Conservation (phyloP, 2,113 vertebrate genomes). For the Gambusia holbrooki region DNA sequence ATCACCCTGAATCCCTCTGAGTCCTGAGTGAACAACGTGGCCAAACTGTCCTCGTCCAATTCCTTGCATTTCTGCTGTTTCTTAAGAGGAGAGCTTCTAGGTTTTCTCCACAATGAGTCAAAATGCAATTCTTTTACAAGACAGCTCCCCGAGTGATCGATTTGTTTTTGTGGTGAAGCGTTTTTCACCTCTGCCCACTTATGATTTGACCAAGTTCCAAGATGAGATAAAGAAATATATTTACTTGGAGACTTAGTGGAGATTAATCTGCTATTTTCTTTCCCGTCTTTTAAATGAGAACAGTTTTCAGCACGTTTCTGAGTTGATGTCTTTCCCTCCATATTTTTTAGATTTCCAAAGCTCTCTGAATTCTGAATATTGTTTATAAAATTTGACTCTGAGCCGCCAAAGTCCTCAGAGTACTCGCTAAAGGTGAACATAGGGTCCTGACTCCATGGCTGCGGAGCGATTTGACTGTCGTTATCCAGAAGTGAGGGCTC, state of each 20-base stretch:
- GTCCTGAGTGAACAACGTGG: conserved; percentile 79
- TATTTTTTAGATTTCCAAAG: conserved; percentile 25
- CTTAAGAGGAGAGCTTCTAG: conserved; percentile 20
- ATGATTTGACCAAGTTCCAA: conserved; percentile 21
- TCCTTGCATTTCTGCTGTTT: conserved; percentile 21
- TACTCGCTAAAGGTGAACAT: conserved; percentile 32
- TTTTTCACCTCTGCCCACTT: conserved; percentile 25
- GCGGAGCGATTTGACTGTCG: conserved; percentile 31
- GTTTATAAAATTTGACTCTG: conserved; percentile 25
- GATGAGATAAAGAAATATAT: neutral
- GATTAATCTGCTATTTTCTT: conserved; percentile 52
- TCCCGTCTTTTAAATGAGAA: conserved; percentile 36
- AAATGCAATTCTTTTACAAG: conserved; percentile 1
- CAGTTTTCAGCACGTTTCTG: conserved; percentile 39
- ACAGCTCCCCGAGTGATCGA: neutral
- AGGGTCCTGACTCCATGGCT: conserved; percentile 51
- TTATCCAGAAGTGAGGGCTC: neutral
- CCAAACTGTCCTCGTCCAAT: conserved; percentile 55
- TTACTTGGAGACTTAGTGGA: conserved; percentile 30
- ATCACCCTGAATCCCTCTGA: conserved; percentile 80
- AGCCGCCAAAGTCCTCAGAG: conserved; percentile 5
- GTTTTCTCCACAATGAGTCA: conserved; percentile 41
- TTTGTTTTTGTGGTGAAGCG: conserved; percentile 28
- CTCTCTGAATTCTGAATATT: conserved; percentile 32
- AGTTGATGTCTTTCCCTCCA: conserved; percentile 49